Evolutionary conservation across 2,797 vertebrate genomes (phyloP), one percentile per base, ranked within the genome.

Genomic region (Phylloscopus collybita): DNA sequence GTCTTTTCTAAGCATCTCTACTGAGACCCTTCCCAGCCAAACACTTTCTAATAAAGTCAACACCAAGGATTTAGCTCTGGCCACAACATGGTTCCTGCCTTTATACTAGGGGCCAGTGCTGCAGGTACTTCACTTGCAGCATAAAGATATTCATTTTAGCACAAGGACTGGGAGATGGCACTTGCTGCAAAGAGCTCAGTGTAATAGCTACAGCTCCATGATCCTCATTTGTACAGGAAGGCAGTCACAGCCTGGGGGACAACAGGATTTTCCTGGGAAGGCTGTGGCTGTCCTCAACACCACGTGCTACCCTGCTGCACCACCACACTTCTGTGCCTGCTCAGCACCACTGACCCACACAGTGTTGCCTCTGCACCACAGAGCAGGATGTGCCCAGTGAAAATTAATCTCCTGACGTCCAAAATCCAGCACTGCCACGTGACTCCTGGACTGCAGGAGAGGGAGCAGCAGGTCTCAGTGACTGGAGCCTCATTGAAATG

Each of bases 351-450:
- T 10, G 57, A 34, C 66, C 22, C 3, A 2, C 65, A 20, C 36
- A 23, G 51, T 1, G 6, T 2, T 59, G 54, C 22, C 53, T 86
- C 53, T 42, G 42, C 30, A 4, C 34, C 47, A 34, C 4, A 12
- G 42, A 67, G 11, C 27, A n/a, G 8, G 47, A n/a, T 0, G 0
- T 12, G 7, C 18, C 64, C 30, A 32, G 90, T 2, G 0, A 30
- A 50, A 76, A 20, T 49, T 26, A 9, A n/a, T 45, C 54, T 70
- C 36, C 85, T 47, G 75, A 5, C 45, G 26, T 30, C 69, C 53
- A 30, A 71, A 95, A 74, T 32, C 79, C 81, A 53, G 57, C 49
- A 14, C 26, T 66, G 42, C 13, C 69, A 60, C 1, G 0, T 9
- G 14, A 19, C 42, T 82, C 71, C 62, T 47, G 38, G 73, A 34